Base-by-base conservation (phyloP, 2,113 vertebrate species). In the Picathartes gymnocephalus region DNA sequence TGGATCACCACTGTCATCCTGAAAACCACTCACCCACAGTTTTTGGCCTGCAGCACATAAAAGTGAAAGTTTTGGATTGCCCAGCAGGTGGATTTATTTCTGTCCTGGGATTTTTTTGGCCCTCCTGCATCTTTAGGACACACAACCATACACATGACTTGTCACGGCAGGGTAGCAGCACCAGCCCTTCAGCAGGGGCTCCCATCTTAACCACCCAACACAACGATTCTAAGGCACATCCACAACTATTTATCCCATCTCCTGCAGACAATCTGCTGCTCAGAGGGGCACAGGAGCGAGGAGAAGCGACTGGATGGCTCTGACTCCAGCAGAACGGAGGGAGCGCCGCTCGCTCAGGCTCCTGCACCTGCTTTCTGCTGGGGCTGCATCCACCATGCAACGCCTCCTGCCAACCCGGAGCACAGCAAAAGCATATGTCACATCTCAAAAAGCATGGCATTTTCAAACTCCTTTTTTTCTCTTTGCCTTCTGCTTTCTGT, bases 401-500 rank as follows among this genome's bases (percentile, higher is more conserved):
- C 54, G 86, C 90, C 91, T 96, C 54, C 81, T 96, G 95, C 92
- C 93, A 97, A 90, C 90, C 93, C 88, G 0, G 76, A 93, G 92
- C 88, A 80, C 76, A 93, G 90, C 76, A 71, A 77, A 96, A 93
- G 95, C 95, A 97, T 92, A 94, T 96, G 94, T 90, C 96, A 96
- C 92, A 90, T 95, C 92, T 96, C 94, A 95, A 81, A 94, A 96
- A 95, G 72, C 92, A 88, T 73, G 92, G 92, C 92, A 93, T 96
- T 93, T 97, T 95, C 88, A 95, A 88, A 90, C 60, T 95, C 57
- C 77, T 84, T 94, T 93, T 96, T 93, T 95, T 95, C 91, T 92
- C 91, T 58, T 95, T 96, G 94, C 96, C 95, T 96, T 97, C 95
- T 97, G 95, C 93, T 96, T 96, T 92, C 90, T 62, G 86, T 89